A percentile compares a stretch with the other conserved stretches of the same genome.
Conservation (phyloP, 2,888 invertebrate species). For the Pharmacophagus antenor region DNA sequence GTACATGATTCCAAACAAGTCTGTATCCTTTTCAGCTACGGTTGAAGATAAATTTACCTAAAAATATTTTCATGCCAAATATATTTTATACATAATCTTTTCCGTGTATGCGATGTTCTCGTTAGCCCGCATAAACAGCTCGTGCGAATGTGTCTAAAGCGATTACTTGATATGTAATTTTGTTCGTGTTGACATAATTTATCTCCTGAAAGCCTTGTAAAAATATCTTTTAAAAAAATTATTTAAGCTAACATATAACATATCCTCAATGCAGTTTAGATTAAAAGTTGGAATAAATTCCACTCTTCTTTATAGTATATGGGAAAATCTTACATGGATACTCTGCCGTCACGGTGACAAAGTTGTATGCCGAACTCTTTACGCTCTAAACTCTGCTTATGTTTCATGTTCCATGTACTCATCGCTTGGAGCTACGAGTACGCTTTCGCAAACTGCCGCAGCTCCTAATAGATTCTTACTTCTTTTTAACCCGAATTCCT, state of each 20-base stretch:
- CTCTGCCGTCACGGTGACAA: too few relatives aligned
- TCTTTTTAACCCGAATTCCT: too few relatives aligned
- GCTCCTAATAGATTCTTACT: too few relatives aligned
- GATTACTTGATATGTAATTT: constrained; percentile 28
- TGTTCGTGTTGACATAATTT: constrained; percentile 19
- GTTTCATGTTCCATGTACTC: too few relatives aligned
- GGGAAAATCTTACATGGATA: too few relatives aligned
- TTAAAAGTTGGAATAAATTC: too few relatives aligned
- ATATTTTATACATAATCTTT: constrained; percentile 14
- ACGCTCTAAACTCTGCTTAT: too few relatives aligned
- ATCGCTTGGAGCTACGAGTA: too few relatives aligned
- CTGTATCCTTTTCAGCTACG: constrained; percentile 9
- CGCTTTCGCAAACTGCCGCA: too few relatives aligned
- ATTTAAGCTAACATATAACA: neutral
- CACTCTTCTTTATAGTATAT: too few relatives aligned
- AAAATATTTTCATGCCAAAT: constrained; percentile 9
- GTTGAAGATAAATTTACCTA: constrained; percentile 21
- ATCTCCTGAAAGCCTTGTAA: constrained; percentile 7
- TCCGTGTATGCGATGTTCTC: constrained; percentile 14
- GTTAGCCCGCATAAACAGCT: constrained; percentile 23
- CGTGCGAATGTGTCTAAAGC: constrained; percentile 13
- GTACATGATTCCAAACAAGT: neutral
- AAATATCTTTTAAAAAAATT: neutral
- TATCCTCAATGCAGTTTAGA: neutral
- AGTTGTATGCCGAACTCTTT: too few relatives aligned